phyloP scores from a whole-genome alignment of 2,888 invertebrate genomes.

The Scaptomyza flava region DNA sequence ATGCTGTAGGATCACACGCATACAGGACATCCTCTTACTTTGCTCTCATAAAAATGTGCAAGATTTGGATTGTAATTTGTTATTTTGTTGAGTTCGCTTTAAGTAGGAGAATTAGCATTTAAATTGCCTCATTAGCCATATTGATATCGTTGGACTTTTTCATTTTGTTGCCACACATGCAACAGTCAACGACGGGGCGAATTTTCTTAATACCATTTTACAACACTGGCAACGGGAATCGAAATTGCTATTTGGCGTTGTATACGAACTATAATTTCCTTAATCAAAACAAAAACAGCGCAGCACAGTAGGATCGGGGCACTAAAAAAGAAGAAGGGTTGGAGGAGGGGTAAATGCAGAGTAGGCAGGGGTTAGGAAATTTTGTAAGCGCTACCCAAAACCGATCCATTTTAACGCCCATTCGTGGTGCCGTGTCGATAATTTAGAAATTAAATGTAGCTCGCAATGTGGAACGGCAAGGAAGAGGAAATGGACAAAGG shows the following conservation, averaged over 20 bases:
- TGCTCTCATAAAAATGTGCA: background rate
- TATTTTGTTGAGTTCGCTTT: constrained; percentile 54
- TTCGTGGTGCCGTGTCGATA: constrained; percentile 65
- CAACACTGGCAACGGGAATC: constrained; percentile 28
- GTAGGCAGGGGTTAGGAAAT: background rate
- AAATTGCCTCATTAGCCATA: constrained; percentile 59
- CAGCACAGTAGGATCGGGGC: constrained; percentile 35
- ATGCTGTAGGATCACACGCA: constrained; percentile 41
- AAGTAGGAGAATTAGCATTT: constrained; percentile 67
- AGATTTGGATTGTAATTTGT: constrained; percentile 73
- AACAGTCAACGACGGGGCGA: constrained; percentile 16
- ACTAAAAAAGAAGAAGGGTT: background rate
- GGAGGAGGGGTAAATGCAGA: background rate
- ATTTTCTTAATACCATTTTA: background rate
- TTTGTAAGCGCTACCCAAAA: constrained; percentile 9
- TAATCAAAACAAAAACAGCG: constrained; percentile 75
- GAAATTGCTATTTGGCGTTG: background rate
- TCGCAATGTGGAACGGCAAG: constrained; percentile 17
- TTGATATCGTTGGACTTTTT: constrained; percentile 33
- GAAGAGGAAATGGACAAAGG: background rate
- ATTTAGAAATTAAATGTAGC: constrained; percentile 77
- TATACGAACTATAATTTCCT: constrained; percentile 57
- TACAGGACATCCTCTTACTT: background rate
- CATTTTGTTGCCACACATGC: constrained; percentile 29
- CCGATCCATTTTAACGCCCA: constrained; percentile 53